Evolutionary conservation across 2,888 invertebrate species (phyloP).

Genomic region (Oscheius sp.): DNA sequence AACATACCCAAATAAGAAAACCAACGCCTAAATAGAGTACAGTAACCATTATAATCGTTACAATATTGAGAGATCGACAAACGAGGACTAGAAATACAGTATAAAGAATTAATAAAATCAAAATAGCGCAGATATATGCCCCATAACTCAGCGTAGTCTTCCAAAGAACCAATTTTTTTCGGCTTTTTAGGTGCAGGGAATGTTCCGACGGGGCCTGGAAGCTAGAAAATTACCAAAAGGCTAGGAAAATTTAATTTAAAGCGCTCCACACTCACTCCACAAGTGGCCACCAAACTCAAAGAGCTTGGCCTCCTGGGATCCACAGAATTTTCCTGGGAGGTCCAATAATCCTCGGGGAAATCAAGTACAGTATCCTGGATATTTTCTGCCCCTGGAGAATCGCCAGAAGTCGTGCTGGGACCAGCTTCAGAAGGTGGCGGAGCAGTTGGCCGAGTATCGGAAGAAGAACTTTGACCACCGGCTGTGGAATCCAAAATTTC

Average conservation of each 20-base stretch:
- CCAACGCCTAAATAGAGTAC: constrained; percentile 1
- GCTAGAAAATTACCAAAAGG: too few species aligned
- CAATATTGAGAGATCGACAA: background rate
- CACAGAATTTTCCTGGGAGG: background rate
- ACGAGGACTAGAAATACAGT: background rate
- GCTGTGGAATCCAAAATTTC: too few species aligned
- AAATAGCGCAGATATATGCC: background rate
- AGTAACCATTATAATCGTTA: constrained; percentile 5
- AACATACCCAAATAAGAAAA: constrained; percentile 12
- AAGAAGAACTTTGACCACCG: background rate
- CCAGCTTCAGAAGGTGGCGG: constrained; percentile 5
- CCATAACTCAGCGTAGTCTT: background rate
- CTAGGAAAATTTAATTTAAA: background rate
- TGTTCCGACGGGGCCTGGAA: constrained; percentile 1
- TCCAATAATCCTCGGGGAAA: background rate
- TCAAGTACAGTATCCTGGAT: background rate
- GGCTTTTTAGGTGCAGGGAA: background rate
- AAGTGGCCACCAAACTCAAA: too few species aligned
- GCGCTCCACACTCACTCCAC: too few species aligned
- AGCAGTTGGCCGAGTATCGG: background rate
- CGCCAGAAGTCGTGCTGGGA: background rate
- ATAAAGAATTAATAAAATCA: background rate
- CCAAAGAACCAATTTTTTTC: background rate
- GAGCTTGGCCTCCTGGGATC: background rate
- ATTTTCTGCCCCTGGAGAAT: background rate